Evolutionary conservation across 1,140 invertebrate genomes (phyloP).

Genomic region (Lordiphosa stackelbergi): DNA sequence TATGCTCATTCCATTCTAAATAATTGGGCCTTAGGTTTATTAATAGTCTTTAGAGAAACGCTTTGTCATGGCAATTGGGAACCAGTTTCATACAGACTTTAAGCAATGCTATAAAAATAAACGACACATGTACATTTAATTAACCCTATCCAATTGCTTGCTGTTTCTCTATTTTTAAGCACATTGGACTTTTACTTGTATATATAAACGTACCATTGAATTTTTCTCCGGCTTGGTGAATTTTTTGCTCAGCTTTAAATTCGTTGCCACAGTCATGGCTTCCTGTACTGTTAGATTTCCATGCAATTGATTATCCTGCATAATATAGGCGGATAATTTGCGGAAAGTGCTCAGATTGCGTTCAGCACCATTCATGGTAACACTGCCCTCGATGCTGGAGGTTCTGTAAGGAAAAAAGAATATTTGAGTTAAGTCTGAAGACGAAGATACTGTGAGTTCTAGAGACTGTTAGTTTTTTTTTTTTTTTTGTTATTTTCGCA

Average conservation of each 20-base stretch:
- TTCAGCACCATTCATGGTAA: slow-evolving; percentile 91
- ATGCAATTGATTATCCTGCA: slow-evolving; percentile 98
- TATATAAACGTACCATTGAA: slow-evolving; percentile 84
- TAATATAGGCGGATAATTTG: slow-evolving; percentile 97
- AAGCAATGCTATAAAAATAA: slow-evolving; percentile 3
- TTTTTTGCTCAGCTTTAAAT: slow-evolving; percentile 89
- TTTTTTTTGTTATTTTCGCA: no score
- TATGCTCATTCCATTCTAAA: no score
- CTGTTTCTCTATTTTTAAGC: slow-evolving; percentile 1
- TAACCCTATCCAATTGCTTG: slow-evolving; percentile 16
- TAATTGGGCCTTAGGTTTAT: no score
- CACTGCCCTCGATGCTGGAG: slow-evolving; percentile 86
- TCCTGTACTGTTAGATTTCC: slow-evolving; percentile 95
- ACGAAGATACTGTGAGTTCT: no score
- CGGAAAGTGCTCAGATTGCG: slow-evolving; percentile 93
- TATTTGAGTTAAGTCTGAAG: not conserved
- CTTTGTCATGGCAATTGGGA: slow-evolving; percentile 1
- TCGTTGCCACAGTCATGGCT: slow-evolving; percentile 94
- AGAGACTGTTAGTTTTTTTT: no score
- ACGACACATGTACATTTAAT: slow-evolving; percentile 9
- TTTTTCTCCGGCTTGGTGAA: slow-evolving; percentile 85
- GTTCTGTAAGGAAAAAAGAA: slow-evolving; percentile 79
- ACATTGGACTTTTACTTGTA: not conserved
- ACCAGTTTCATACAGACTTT: slow-evolving; percentile 17
- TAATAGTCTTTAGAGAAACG: slow-evolving; percentile 4